Conservation (phyloP, 2,888 invertebrate species). For the Hydrotaea cyrtoneurina region DNA sequence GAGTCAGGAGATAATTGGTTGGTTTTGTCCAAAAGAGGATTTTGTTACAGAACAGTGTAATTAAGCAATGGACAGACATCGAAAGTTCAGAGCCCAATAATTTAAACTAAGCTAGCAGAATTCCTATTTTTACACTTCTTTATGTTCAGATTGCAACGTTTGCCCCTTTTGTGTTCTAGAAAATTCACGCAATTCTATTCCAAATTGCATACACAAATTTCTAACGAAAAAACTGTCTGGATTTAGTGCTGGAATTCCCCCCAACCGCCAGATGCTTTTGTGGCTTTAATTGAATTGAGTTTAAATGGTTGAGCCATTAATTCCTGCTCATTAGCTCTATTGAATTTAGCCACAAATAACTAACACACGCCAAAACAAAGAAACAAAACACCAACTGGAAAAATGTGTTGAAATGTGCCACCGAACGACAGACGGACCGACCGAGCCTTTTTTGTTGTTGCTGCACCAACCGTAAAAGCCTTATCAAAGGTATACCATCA, state of each 20-base stretch:
- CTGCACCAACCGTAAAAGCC: neutral
- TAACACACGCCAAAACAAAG: neutral
- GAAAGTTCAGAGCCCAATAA: too few relatives aligned
- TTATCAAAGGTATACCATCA: neutral
- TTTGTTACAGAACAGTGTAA: too few relatives aligned
- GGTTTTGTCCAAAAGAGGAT: too few relatives aligned
- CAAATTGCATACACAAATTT: too few relatives aligned
- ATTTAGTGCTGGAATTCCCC: neutral
- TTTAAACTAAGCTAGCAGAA: too few relatives aligned
- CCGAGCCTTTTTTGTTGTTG: neutral
- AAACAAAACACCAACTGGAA: neutral
- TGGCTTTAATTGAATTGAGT: neutral
- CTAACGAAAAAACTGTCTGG: too few relatives aligned
- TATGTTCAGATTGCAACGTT: too few relatives aligned
- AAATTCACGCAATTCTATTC: too few relatives aligned
- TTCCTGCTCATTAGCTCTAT: neutral
- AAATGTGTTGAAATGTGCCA: neutral
- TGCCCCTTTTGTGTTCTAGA: too few relatives aligned
- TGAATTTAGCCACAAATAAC: constrained; percentile 7
- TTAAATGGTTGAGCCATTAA: neutral
- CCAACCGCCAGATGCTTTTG: neutral
- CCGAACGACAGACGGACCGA: neutral
- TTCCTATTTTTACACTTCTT: too few relatives aligned
- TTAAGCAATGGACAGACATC: too few relatives aligned
- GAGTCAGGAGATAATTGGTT: too few relatives aligned